Evolutionary conservation across 1,140 invertebrate genomes (phyloP), one percentile per base, ranked within the genome.

Genomic region (Caerostris extrusa): DNA sequence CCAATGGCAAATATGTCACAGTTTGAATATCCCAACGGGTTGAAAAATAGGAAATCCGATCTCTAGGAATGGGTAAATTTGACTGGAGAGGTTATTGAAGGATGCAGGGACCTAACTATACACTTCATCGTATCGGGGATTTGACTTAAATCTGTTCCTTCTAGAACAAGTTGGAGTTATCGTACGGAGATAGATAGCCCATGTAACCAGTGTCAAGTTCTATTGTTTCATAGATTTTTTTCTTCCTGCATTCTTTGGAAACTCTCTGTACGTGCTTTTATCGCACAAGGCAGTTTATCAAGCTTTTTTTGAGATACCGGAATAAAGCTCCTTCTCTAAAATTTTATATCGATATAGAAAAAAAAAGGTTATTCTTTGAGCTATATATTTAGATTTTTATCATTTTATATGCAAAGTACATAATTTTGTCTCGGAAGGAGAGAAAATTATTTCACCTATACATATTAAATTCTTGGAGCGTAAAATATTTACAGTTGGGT

Each of bases 191-290:
- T 64, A 64, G 34, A 87, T 61, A 87, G 60, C 60, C 60, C 34
- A 53, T 87, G 85, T 87, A 87, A 87, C 58, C 60, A 87, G n/a
- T 64, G 19, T 64, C 85, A 87, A 87, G 60, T 61, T 87, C 57
- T 57, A 64, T 87, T 87, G 57, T 87, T 87, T 50, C 60, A 87
- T 87, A 64, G 60, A 87, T 87, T 87, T 87, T 87, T 87, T 55
- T 60, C 19, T 61, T 50, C 19, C 19, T 8, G 0, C 55, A n/a
- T 19, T 58, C 82, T 85, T 85, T 57, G 19, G 7, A 58, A 85
- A 58, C 4, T 85, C 55, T 85, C 82, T 19, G 55, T 58, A 85
- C 82, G 82, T 85, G 82, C 82, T 34, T n/a, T 85, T 85, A 85
- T 85, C 82, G n/a, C 17, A 12, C 7, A 19, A 58, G 55, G 17